These are phyloP conservation scores for Hydractinia symbiolongicarpus DNA, from an alignment of 30 jellyfish, hydroid and myxozoan genomes.

Conservation along the genomic window DNA sequence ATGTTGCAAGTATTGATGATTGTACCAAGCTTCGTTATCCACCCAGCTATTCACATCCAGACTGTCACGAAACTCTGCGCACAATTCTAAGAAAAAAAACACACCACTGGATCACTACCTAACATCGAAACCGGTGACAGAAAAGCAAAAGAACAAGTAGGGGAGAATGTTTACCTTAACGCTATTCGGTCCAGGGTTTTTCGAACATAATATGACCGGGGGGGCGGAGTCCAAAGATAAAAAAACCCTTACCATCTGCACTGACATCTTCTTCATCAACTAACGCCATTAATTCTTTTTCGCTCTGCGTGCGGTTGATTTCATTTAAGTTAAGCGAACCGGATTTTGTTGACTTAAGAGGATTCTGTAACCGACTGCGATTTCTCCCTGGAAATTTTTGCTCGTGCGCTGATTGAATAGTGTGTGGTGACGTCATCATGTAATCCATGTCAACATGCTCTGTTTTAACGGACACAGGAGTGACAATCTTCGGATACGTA, in stretches of 20 bases:
- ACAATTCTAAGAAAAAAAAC: constrained; percentile 5
- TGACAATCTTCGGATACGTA: not conserved
- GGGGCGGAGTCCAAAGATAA: no score
- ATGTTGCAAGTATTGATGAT: constrained; percentile 33
- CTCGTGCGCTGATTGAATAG: not conserved
- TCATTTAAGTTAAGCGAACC: constrained; percentile 10
- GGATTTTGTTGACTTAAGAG: not conserved
- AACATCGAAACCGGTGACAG: no score
- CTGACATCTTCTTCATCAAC: constrained; percentile 33
- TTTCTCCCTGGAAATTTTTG: not conserved
- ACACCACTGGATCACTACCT: no score
- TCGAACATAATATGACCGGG: no score
- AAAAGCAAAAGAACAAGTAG: no score
- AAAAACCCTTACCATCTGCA: constrained; percentile 30
- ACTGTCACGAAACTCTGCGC: constrained; percentile 15
- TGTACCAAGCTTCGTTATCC: constrained; percentile 38
- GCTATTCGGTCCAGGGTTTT: no score
- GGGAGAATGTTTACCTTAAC: no score
- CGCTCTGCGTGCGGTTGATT: constrained; percentile 37
- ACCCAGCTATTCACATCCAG: constrained; percentile 27
- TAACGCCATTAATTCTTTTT: constrained; percentile 41
- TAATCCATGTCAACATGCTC: constrained; percentile 4
- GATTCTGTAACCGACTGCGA: not conserved
- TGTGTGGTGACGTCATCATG: constrained; percentile 8
- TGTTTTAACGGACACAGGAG: constrained; percentile 17